phyloP scores from a whole-genome alignment of 1,140 invertebrate species.

The Trichonephila inaurata region DNA sequence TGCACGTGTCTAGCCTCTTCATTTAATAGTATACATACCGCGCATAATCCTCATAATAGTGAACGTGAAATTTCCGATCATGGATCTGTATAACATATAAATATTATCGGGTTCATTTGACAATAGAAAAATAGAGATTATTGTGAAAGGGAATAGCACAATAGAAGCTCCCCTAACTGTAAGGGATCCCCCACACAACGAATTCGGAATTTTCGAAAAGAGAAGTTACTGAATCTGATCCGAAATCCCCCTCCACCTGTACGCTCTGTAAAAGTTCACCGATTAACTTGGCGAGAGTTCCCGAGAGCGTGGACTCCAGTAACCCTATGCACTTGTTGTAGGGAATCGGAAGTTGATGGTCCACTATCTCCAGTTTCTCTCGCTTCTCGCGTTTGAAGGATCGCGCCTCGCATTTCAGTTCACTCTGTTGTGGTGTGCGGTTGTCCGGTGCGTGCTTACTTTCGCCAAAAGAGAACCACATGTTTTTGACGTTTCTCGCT shows the following conservation, averaged over 20 bases:
- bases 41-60: background rate
- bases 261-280: background rate
- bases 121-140: background rate
- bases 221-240: background rate
- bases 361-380: slow-evolving; percentile 18
- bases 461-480: slow-evolving; percentile 15
- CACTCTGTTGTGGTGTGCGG: background rate
- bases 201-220: background rate
- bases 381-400: background rate
- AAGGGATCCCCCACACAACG: background rate
- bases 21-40: background rate
- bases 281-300: background rate
- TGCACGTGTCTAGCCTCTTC: no score
- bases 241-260: background rate
- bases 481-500: slow-evolving; percentile 35
- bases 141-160: background rate
- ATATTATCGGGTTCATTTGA: slow-evolving; percentile 18
- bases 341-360: slow-evolving; percentile 36
- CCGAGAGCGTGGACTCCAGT: background rate
- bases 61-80: background rate
- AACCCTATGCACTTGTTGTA: slow-evolving; percentile 33
- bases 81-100: background rate
- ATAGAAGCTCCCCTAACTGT: background rate
- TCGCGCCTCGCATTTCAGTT: background rate
- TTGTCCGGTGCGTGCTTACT: background rate